phyloP scores from a whole-genome alignment of 2,113 vertebrate genomes.

The Pituophis catenifer region DNA sequence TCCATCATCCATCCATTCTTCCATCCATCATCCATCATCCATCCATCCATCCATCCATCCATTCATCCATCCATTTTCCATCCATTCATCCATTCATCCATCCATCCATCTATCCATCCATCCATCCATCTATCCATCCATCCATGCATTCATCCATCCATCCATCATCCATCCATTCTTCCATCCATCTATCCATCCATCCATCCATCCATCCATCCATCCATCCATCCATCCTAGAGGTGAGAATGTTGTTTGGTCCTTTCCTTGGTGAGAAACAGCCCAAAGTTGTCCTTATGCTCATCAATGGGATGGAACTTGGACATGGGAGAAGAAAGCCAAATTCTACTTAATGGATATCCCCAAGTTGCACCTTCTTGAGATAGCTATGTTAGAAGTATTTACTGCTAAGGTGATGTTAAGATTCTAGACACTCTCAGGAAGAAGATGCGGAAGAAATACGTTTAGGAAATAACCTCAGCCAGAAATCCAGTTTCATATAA shows the following conservation, averaged over 20 bases:
- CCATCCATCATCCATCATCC: background rate
- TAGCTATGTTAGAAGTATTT: background rate
- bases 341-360: background rate
- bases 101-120: background rate
- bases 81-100: background rate
- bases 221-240: background rate
- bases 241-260: background rate
- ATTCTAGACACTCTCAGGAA: background rate
- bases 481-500: background rate
- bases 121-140: background rate
- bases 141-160: background rate
- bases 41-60: too few species aligned
- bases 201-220: background rate
- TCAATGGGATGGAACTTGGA: background rate
- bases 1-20: background rate
- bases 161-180: background rate
- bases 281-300: background rate
- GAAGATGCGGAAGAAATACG: background rate
- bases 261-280: background rate
- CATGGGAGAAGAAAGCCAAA: background rate
- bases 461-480: background rate
- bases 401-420: background rate
- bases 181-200: background rate
- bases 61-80: too few species aligned
- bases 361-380: background rate